Percentiles rank a stretch among this genome's conserved stretches.
Evolutionary conservation across 2,113 vertebrate species (phyloP).

Genomic region (Notothenia coriiceps): DNA sequence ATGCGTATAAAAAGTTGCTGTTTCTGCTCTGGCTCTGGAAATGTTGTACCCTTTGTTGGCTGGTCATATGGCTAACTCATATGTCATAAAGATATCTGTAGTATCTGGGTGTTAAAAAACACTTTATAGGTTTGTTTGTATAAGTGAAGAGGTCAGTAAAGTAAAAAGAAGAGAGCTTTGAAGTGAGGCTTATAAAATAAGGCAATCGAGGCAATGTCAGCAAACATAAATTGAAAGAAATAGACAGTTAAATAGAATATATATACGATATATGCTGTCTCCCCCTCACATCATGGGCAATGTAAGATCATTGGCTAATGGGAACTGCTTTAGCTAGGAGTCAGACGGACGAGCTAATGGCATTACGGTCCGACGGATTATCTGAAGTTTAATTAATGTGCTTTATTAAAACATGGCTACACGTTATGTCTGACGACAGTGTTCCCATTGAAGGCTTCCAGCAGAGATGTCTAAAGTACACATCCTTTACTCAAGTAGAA

Average conservation of each 20-base stretch:
- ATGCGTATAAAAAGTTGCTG: background rate
- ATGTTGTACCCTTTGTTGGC: background rate
- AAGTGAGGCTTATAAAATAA: background rate
- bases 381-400: too few relatives aligned
- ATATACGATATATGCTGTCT: too few relatives aligned
- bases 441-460: too few relatives aligned
- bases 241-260: background rate
- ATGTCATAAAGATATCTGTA: background rate
- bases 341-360: too few relatives aligned
- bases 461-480: too few relatives aligned
- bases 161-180: background rate
- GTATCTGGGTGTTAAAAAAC: background rate
- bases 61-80: background rate
- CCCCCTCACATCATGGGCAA: too few relatives aligned
- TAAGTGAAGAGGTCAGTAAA: background rate
- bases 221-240: background rate
- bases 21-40: background rate
- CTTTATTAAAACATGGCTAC: too few relatives aligned
- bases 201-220: conserved; percentile 6
- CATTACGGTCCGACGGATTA: too few relatives aligned
- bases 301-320: too few relatives aligned
- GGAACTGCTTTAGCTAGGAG: too few relatives aligned
- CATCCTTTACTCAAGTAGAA: too few relatives aligned
- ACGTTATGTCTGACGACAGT: too few relatives aligned
- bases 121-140: background rate